A percentile compares a stretch with the other conserved stretches of the same genome.
Evolutionary conservation across 2,113 vertebrate species (phyloP).

Genomic region (Colaptes auratus): DNA sequence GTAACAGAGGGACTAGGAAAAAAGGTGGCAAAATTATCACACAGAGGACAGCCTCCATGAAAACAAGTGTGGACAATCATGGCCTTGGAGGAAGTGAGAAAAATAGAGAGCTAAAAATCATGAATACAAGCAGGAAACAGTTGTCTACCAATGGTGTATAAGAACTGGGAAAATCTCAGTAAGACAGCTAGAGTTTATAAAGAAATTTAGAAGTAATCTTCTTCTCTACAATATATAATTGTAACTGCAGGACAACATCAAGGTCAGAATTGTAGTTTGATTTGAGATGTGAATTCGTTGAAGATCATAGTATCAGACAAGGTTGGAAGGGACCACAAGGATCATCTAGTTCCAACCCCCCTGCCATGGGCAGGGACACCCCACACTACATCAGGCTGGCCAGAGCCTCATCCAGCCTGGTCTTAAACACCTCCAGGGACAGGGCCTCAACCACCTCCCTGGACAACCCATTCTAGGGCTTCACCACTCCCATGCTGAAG

Average conservation of each 20-base stretch:
- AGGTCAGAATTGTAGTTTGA: background rate
- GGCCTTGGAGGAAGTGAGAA: background rate
- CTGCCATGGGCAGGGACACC: too few species aligned
- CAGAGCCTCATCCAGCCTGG: too few species aligned
- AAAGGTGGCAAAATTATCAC: background rate
- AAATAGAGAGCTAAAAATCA: background rate
- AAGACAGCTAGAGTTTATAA: background rate
- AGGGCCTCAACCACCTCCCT: too few species aligned
- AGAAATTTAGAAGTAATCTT: background rate
- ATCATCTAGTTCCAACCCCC: too few species aligned
- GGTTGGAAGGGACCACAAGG: too few species aligned
- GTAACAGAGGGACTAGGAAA: background rate
- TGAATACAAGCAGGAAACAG: background rate
- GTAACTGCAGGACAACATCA: background rate
- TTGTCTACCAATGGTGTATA: background rate
- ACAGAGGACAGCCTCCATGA: background rate
- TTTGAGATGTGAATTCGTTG: background rate
- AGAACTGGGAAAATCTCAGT: background rate
- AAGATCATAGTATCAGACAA: too few species aligned
- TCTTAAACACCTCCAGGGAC: too few species aligned
- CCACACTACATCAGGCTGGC: too few species aligned
- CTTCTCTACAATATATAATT: background rate
- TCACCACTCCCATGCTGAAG: too few species aligned
- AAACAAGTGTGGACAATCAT: background rate
- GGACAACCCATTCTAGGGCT: too few species aligned